Conservation (phyloP, 2,888 invertebrate genomes). For the Cryptocephalus moraei region DNA sequence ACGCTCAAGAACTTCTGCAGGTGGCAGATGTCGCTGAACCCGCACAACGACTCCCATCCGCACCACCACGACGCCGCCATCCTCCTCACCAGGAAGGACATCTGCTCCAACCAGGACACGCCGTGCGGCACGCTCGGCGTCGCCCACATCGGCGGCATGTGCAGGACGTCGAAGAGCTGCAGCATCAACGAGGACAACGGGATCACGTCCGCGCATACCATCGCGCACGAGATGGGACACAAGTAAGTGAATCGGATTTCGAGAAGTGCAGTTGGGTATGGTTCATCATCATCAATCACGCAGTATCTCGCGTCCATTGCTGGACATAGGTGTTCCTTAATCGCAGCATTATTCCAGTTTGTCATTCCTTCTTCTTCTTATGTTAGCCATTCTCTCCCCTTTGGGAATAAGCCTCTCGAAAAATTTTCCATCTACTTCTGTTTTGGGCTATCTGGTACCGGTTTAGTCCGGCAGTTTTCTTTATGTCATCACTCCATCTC, state of each 20-base stretch:
- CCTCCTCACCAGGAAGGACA: slow-evolving; percentile 64
- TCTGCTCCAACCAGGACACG: slow-evolving; percentile 47
- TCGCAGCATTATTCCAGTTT: no score
- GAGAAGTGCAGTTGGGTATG: not conserved
- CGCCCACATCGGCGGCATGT: slow-evolving; percentile 84
- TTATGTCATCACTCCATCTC: no score
- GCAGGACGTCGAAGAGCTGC: slow-evolving; percentile 73
- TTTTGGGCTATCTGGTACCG: no score
- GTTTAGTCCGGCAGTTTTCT: no score
- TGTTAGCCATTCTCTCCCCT: no score
- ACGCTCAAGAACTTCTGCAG: slow-evolving; percentile 77
- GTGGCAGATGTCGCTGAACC: slow-evolving; percentile 71
- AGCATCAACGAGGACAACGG: slow-evolving; percentile 89
- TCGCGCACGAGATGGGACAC: slow-evolving; percentile 86
- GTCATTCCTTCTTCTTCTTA: no score
- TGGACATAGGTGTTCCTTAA: no score
- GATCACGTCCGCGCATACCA: slow-evolving; percentile 77
- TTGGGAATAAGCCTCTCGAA: no score
- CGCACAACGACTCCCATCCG: slow-evolving; percentile 64
- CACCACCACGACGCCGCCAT: slow-evolving; percentile 87
- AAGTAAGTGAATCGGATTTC: slow-evolving; percentile 56
- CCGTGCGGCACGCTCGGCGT: slow-evolving; percentile 68
- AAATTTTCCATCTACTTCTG: no score
- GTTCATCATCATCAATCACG: no score
- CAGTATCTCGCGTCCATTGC: no score